phyloP scores from a whole-genome alignment of 2,888 invertebrate genomes.

The Bedellia somnulentella region DNA sequence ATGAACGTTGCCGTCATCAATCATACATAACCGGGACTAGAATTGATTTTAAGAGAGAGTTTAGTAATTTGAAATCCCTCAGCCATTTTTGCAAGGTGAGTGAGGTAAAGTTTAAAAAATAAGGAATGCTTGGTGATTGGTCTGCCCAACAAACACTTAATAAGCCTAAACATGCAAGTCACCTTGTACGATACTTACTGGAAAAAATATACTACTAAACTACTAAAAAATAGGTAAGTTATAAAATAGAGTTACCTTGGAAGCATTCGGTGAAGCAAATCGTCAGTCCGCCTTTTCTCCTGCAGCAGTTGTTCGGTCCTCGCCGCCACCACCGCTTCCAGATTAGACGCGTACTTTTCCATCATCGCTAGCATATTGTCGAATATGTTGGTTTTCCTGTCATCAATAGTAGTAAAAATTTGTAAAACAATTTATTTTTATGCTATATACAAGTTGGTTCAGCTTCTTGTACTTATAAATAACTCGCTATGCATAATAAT shows the following conservation, averaged over 20 bases:
- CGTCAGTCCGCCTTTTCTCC: slow-evolving; percentile 85
- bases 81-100: no score
- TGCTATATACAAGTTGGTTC: not conserved
- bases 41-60: no score
- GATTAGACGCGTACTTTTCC: slow-evolving; percentile 88
- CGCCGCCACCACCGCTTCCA: slow-evolving; percentile 82
- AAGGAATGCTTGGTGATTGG: not conserved
- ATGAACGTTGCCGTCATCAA: no score
- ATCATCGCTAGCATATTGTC: slow-evolving; percentile 89
- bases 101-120: no score
- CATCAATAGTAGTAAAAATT: not conserved
- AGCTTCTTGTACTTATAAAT: not conserved
- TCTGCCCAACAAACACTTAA: not conserved
- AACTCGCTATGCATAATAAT: no score
- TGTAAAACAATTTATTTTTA: not conserved
- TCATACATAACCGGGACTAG: no score
- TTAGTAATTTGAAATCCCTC: no score
- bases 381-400: slow-evolving; percentile 80
- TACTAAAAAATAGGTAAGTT: not conserved
- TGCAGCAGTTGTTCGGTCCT: slow-evolving; percentile 77
- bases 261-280: slow-evolving; percentile 80
- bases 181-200: not conserved
- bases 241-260: slow-evolving; percentile 67
- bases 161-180: not conserved
- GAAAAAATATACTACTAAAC: not conserved